phyloP scores from a whole-genome alignment of 2,888 invertebrate species.

The Eristalis intricaria region DNA sequence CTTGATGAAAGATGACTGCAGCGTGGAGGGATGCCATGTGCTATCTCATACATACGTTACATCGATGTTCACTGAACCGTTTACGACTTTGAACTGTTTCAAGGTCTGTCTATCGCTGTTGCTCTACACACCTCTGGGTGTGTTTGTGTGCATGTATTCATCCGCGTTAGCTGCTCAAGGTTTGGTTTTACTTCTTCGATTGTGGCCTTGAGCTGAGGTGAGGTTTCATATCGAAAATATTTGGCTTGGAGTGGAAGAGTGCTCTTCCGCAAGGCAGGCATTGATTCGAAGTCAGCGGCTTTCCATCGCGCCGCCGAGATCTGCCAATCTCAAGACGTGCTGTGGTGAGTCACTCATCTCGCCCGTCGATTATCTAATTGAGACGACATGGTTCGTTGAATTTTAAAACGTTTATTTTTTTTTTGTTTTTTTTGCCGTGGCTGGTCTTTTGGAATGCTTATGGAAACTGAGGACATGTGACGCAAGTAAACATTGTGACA shows the following conservation, averaged over 20 bases:
- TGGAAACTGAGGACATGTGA: neutral
- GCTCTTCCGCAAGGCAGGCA: neutral
- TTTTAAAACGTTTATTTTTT: neutral
- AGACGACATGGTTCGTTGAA: neutral
- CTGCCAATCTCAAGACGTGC: neutral
- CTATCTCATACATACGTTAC: conserved; percentile 48
- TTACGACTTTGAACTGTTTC: conserved; percentile 81
- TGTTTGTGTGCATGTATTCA: neutral
- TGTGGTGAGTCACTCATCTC: neutral
- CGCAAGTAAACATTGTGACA: neutral
- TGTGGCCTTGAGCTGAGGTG: neutral
- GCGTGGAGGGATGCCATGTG: conserved; percentile 48
- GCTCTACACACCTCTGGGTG: neutral
- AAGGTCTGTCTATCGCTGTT: conserved; percentile 76
- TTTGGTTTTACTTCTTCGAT: neutral
- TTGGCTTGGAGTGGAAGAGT: neutral
- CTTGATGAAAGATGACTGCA: conserved; percentile 41
- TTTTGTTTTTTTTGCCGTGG: neutral
- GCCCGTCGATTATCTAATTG: neutral
- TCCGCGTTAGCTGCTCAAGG: neutral
- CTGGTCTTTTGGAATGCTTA: neutral
- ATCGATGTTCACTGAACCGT: conserved; percentile 81
- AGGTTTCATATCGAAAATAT: neutral
- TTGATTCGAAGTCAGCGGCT: neutral
- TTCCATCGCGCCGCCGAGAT: neutral